phyloP scores from a whole-genome alignment of 1,140 invertebrate genomes.

The Heliconius congener region DNA sequence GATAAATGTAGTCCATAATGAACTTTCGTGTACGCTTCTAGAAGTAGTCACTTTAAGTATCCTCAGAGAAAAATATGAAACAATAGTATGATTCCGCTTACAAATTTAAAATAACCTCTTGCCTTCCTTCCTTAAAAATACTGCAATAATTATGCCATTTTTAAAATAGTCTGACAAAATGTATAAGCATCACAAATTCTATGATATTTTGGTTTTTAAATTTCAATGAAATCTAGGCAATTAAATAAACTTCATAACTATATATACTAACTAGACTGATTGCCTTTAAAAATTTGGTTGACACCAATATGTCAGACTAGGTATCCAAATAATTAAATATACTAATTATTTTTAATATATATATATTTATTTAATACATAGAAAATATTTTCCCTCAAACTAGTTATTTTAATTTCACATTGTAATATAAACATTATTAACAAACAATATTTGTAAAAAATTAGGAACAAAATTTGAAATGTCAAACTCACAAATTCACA shows the following conservation, averaged over 20 bases:
- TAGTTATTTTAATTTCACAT: conserved; percentile 2
- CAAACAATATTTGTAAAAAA: conserved; percentile 2
- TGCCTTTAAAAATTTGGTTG: not conserved
- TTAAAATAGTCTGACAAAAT: conserved; percentile 5
- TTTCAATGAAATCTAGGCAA: not conserved
- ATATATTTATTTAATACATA: conserved; percentile 6
- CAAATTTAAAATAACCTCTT: not conserved
- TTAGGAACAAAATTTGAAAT: conserved; percentile 3
- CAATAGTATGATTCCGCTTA: not conserved
- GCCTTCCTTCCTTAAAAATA: not conserved
- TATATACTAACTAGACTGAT: not conserved
- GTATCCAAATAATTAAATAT: conserved; percentile 2
- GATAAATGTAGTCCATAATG: conserved; percentile 15
- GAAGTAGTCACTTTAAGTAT: conserved; percentile 12
- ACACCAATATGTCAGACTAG: conserved; percentile 4
- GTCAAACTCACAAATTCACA: conserved; percentile 13
- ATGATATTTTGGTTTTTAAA: not conserved
- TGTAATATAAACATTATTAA: conserved; percentile 1
- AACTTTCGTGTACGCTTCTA: conserved; percentile 18
- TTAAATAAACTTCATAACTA: not conserved
- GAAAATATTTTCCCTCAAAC: conserved; percentile 1
- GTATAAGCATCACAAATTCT: not conserved
- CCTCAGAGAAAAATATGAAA: conserved; percentile 10
- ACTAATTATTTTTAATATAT: not conserved
- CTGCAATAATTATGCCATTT: not conserved